Evolutionary conservation across 2,113 vertebrate genomes (phyloP), one percentile per base, ranked within the genome.

Genomic region (Pollimyrus isidori): DNA sequence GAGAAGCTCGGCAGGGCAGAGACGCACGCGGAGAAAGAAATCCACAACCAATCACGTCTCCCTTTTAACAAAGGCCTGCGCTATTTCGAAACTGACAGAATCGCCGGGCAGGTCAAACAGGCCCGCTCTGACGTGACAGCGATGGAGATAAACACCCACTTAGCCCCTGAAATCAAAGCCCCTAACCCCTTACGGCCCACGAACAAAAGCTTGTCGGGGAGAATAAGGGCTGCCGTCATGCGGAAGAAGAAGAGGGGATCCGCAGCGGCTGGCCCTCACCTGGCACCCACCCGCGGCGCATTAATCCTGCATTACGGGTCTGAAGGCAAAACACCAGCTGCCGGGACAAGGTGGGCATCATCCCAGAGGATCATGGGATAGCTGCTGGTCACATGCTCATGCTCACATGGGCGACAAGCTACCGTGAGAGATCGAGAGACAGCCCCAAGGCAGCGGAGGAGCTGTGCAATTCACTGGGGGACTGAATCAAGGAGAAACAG

Each of bases 251-350:
- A 69, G n/a, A 48, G 65, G 11, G 5, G 13, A 76, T 76, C 52
- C 39, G 10, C 42, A n/a, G 50, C 2, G 4, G 50, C 2, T 1
- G 83, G 7, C 15, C 45, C 42, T 13, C 23, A 11, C 10, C 83
- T n/a, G 23, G 23, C 21, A 48, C 42, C 42, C 42, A 3, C 35
- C 89, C 62, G n/a, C 35, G 45, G 42, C 62, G 58, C 21, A 52
- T 89, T 86, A 86, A 86, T 35, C 84, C 58, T 86, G 58, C 83
- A 87, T 73, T 35, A 5, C 26, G 9, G 45, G 23, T 73, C 65
- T 84, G 62, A 69, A 73, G 45, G 56, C 42, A 65, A 62, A 84
- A 89, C 45, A 89, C 11, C 7, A 89, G 50, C 80, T 85, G 76
- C 80, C 15, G 83, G 88, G 26, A 9, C 26, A 46, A 89, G 4